Evolutionary conservation across 2,888 invertebrate species (phyloP), one percentile per base, ranked within the genome.

Genomic region (Synanthedon tipuliformis): DNA sequence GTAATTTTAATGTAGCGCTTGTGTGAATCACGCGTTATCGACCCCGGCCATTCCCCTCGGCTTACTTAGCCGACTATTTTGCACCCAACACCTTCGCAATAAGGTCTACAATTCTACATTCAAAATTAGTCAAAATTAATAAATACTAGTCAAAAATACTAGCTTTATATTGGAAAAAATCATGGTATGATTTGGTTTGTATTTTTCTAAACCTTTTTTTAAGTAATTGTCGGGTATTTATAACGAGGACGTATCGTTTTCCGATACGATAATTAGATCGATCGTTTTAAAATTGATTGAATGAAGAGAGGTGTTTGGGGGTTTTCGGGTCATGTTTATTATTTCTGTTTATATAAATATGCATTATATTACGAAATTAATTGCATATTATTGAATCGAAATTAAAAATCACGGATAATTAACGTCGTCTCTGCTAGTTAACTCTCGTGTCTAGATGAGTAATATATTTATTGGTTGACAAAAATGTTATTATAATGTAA

Each of bases 1-100:
- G 60, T 69, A 68, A 73, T 65, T 54, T 65, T 61, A n/a, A n/a
- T n/a, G n/a, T 77, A 76, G 74, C 75, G 73, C 76, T 75, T 77
- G 68, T 63, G 65, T 76, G 76, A 80, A 73, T 77, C 74, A 73
- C 73, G 66, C 78, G 74, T 66, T 75, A 65, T 65, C 69, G 75
- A 75, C 75, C 75, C 59, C 68, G 68, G 57, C 55, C 71, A 63
- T 70, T 73, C 68, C 73, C 73, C 78, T 73, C 66, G 55, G 51
- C 50, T 52, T 51, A 52, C 18, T 16, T 16, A 4, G 16, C 49
- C 53, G 40, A 49, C 50, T 61, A 65, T 58, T 57, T 50, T 57
- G 55, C 55, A 57, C 61, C 49, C 56, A 63, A 60, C 49, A 3
- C 23, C 57, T 49, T 8, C 2, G 49, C 27, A 45, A 34, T 41